Evolutionary conservation across 1,140 invertebrate genomes (phyloP).

Genomic region (Megalopta genalis): DNA sequence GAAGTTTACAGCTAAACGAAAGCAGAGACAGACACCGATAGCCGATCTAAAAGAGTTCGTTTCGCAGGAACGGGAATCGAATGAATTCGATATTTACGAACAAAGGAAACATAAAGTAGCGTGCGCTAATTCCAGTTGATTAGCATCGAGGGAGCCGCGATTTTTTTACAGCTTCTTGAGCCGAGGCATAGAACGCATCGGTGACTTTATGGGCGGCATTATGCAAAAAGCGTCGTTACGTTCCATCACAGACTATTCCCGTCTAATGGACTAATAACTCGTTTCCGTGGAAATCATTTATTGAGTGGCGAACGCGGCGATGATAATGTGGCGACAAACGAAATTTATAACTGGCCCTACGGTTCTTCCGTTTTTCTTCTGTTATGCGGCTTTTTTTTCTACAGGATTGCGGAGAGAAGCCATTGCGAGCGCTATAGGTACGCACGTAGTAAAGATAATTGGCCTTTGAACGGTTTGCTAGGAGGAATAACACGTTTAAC

Average conservation of each 20-base stretch:
- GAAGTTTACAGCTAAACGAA: no score
- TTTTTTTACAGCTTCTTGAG: conserved; percentile 55
- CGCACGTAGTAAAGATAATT: conserved; percentile 49
- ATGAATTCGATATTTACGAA: conserved; percentile 6
- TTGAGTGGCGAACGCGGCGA: conserved; percentile 18
- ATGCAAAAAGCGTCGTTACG: conserved; percentile 64
- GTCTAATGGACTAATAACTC: conserved; percentile 63
- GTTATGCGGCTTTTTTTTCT: not conserved
- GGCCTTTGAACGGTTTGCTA: conserved; percentile 45
- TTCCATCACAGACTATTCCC: conserved; percentile 50
- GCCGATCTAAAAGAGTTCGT: no score
- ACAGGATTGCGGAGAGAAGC: not conserved
- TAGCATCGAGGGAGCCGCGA: conserved; percentile 43
- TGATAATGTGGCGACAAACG: not conserved
- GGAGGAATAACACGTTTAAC: conserved; percentile 65
- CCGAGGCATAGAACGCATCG: conserved; percentile 41
- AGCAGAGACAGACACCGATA: no score
- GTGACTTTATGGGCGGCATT: conserved; percentile 59
- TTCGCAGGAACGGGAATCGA: no score
- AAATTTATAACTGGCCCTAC: not conserved
- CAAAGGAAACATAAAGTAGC: conserved; percentile 47
- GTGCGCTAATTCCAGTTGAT: conserved; percentile 54
- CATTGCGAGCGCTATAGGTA: not conserved
- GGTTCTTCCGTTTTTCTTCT: not conserved
- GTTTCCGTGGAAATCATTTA: conserved; percentile 62